Evolutionary conservation across 2,113 vertebrate genomes (phyloP).

Genomic region (Theristicus caerulescens): DNA sequence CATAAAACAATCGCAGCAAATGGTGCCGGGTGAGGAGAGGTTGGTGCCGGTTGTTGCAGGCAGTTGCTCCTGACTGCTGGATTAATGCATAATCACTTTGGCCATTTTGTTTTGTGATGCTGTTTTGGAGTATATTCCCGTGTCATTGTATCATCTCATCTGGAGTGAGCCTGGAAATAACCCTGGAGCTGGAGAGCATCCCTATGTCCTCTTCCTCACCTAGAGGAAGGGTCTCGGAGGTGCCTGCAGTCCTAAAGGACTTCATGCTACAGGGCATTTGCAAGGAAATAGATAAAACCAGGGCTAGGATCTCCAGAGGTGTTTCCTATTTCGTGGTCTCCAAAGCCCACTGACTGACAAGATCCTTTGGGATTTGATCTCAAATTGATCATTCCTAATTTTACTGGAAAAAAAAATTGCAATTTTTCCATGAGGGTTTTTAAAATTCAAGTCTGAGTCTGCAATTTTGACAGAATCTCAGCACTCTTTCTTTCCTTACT

Average conservation of each 20-base stretch:
- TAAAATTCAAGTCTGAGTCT: not conserved
- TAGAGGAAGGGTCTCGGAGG: not conserved
- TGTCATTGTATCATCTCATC: not conserved
- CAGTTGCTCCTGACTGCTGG: not conserved
- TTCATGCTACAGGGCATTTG: not conserved
- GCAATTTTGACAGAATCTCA: not conserved
- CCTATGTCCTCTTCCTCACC: not conserved
- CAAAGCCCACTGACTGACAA: not conserved
- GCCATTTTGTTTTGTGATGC: not conserved
- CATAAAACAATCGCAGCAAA: not conserved
- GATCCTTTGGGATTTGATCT: not conserved
- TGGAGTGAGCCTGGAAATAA: not conserved
- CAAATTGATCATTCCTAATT: not conserved
- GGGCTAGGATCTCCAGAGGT: not conserved
- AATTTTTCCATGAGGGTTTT: not conserved
- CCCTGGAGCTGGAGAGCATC: not conserved
- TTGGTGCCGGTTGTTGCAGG: not conserved
- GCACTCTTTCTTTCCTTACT: not conserved
- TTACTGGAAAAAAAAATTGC: not conserved
- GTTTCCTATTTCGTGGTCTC: not conserved
- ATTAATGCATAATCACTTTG: accelerated
- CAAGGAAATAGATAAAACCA: not conserved
- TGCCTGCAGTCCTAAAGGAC: not conserved
- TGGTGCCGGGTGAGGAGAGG: too few relatives aligned
- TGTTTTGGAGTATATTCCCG: not conserved